Conservation (phyloP, 2,888 invertebrate genomes). For the Chrysolina haemoptera region DNA sequence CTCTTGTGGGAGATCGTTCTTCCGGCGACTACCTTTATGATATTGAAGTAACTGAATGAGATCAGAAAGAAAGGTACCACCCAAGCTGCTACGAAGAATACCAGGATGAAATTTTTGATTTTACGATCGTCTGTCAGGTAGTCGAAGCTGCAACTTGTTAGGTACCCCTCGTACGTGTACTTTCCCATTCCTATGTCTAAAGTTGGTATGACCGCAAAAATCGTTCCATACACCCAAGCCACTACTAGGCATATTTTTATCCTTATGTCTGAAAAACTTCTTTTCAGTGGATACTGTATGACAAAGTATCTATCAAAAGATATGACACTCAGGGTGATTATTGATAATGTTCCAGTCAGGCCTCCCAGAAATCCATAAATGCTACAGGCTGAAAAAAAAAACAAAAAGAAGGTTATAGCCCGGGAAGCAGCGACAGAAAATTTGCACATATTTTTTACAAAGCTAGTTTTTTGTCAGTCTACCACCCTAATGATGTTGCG, state of each 20-base stretch:
- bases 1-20: constrained; percentile 51
- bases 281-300: constrained; percentile 83
- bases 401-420: too few species aligned
- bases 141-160: constrained; percentile 90
- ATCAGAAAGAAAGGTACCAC: constrained; percentile 81
- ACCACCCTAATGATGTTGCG: too few species aligned
- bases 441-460: too few species aligned
- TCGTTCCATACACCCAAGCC: constrained; percentile 82
- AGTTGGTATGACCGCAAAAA: constrained; percentile 81
- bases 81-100: constrained; percentile 85
- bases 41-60: constrained; percentile 81
- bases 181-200: constrained; percentile 79
- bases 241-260: constrained; percentile 75
- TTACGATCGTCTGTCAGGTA: constrained; percentile 79
- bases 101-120: constrained; percentile 80
- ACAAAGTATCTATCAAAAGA: constrained; percentile 88
- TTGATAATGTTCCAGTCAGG: constrained; percentile 85
- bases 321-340: constrained; percentile 85
- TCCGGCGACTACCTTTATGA: constrained; percentile 76
- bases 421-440: too few species aligned
- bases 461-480: too few species aligned
- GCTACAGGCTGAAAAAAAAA: constrained; percentile 77
- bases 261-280: constrained; percentile 76
- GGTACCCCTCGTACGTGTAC: constrained; percentile 88
- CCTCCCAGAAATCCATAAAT: constrained; percentile 88